These are phyloP conservation scores for Cheilosia vernalis DNA, from an alignment of 2,888 invertebrate genomes.

Conservation along the genomic window DNA sequence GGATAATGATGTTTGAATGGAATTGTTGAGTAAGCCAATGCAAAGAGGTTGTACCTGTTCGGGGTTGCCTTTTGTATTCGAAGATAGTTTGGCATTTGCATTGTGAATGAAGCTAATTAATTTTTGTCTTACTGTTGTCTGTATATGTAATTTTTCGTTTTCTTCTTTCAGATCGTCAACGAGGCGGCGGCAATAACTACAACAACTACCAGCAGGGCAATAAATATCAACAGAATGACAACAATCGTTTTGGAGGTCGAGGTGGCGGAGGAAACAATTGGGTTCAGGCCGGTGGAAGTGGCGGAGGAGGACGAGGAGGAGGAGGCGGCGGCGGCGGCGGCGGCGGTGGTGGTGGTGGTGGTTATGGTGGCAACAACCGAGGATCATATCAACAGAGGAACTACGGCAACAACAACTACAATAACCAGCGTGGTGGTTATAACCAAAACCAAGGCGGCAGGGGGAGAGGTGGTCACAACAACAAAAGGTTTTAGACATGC, in stretches of 20 bases:
- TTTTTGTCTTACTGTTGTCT: not conserved
- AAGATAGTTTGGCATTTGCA: constrained; percentile 34
- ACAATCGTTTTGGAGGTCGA: constrained; percentile 32
- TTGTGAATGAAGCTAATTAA: constrained; percentile 23
- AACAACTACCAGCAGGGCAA: constrained; percentile 53
- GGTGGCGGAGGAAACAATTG: constrained; percentile 50
- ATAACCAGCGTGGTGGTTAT: constrained; percentile 36
- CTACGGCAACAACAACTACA: constrained; percentile 40
- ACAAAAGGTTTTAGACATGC: constrained; percentile 49
- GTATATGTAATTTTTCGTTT: not conserved
- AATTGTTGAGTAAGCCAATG: constrained; percentile 43
- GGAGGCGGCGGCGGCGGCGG: constrained; percentile 19
- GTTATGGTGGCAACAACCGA: constrained; percentile 29
- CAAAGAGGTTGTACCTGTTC: constrained; percentile 36
- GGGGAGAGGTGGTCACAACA: constrained; percentile 50
- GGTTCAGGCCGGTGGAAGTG: constrained; percentile 20
- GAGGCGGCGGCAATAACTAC: constrained; percentile 24
- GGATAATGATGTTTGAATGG: constrained; percentile 66
- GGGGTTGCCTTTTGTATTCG: constrained; percentile 25
- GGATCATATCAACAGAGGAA: constrained; percentile 47
- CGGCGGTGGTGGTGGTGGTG: constrained; percentile 11
- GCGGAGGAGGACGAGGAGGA: constrained; percentile 22
- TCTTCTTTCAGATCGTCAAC: constrained; percentile 56
- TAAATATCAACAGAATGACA: constrained; percentile 41
- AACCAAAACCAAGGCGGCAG: constrained; percentile 37